These are phyloP conservation scores for Steinernema feltiae DNA, from an alignment of 1,140 invertebrate species.

Conservation along the genomic window DNA sequence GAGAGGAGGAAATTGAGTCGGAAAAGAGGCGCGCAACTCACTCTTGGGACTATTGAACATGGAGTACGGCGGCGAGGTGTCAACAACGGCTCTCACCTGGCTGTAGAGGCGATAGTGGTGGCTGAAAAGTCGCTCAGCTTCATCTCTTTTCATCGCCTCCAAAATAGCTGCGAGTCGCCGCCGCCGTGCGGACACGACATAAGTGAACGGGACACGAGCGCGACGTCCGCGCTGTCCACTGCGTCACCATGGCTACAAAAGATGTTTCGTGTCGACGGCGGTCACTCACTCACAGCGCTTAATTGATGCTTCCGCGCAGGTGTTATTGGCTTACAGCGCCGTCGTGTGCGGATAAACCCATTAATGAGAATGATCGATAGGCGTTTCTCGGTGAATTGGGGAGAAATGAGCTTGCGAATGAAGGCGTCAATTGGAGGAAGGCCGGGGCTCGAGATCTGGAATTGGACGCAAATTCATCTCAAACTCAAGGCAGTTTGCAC, in stretches of 20 bases:
- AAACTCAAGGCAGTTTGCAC: not conserved
- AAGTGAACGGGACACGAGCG: not conserved
- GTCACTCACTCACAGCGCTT: not conserved
- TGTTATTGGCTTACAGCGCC: not conserved
- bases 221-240: not conserved
- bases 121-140: slow-evolving; percentile 13
- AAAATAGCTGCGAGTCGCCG: no score
- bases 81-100: slow-evolving; percentile 12
- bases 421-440: no score
- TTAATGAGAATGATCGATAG: no score
- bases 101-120: slow-evolving; percentile 25
- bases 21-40: not conserved
- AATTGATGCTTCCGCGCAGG: slow-evolving; percentile 3
- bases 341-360: not conserved
- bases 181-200: no score
- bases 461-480: not conserved
- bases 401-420: no score
- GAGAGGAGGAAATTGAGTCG: not conserved
- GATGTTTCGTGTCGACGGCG: no score
- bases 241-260: not conserved
- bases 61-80: slow-evolving; percentile 23
- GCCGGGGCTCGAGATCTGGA: not conserved
- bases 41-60: slow-evolving; percentile 25
- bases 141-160: slow-evolving; percentile 12
- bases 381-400: no score